phyloP scores from a whole-genome alignment of 2,113 vertebrate genomes.

The Ursus arctos region DNA sequence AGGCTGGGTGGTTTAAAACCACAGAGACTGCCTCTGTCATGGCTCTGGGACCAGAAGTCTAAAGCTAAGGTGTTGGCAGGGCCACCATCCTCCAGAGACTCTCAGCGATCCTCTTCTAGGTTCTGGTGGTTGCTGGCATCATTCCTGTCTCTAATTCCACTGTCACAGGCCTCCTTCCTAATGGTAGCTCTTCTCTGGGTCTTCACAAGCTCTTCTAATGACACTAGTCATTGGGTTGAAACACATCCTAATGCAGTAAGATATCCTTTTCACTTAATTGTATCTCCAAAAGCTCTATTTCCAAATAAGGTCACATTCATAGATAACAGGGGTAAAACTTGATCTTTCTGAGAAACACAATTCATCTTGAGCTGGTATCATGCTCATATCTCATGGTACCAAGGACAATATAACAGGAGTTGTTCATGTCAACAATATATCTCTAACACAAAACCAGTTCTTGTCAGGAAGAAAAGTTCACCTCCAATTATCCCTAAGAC shows the following conservation, averaged over 20 bases:
- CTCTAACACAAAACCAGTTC: not conserved
- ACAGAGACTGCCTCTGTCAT: not conserved
- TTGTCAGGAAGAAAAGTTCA: not conserved
- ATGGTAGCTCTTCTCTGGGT: not conserved
- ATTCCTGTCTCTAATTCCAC: not conserved
- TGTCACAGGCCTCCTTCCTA: not conserved
- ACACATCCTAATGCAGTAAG: not conserved
- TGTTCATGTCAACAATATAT: not conserved
- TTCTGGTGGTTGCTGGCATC: rapidly evolving
- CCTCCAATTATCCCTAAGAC: not conserved
- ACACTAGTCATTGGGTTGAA: not conserved
- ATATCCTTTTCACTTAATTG: not conserved
- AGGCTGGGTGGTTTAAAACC: not conserved
- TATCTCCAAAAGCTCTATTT: not conserved
- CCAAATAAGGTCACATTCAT: not conserved
- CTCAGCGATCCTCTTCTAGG: not conserved
- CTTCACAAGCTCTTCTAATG: not conserved
- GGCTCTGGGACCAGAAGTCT: not conserved
- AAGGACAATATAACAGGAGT: not conserved
- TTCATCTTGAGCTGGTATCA: not conserved
- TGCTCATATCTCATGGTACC: not conserved
- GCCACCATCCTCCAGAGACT: not conserved
- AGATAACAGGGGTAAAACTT: not conserved
- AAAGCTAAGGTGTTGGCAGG: not conserved
- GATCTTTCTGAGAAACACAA: not conserved